Base-by-base conservation (phyloP, 2,797 vertebrate genomes). In the Peromyscus eremicus region DNA sequence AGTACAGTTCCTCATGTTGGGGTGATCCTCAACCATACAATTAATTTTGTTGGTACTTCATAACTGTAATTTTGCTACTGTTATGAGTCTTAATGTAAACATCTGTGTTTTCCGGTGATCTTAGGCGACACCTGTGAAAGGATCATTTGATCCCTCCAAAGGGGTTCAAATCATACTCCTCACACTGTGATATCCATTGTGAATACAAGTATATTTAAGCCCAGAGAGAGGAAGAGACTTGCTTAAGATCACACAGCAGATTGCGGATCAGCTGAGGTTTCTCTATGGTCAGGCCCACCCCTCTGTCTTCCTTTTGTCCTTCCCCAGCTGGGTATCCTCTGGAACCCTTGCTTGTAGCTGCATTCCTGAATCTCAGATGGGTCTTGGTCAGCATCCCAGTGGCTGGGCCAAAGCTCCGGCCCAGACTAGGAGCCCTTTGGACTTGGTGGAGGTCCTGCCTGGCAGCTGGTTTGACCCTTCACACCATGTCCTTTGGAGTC, bases 201-300 rank as follows among this genome's bases (percentile, higher is more conserved):
- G 46, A 94, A 81, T 52, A 68, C 17, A 57, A 93, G 46, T 76
- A 60, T 21, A 46, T 64, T 88, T 82, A 75, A 92, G 23, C 40
- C 62, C 82, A 95, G 79, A 96, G 49, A 43, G 14, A 27, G 10
- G 32, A 95, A 97, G 40, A 60, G 10, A 93, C 32, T 88, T 94
- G 60, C 40, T 64, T 83, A 89, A 89, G 60, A 71, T 89, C 71
- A 97, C 82, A 91, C 11, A 92, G 75, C 25, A 68, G 70, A 90
- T 32, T 0, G 0, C 83, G 86, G 37, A 40, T 94, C 79, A 83
- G 29, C 83, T 89, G 77, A 83, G 52, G 52, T 84, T 52, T 89
- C 37, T 92, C 95, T 55, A 49, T 9, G 25, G 25, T 34, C 62
- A 76, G 55, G 46, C 29, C 84, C 82, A 83, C 80, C 23, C 23